Base-by-base conservation (phyloP, 2,113 vertebrate genomes). In the Riparia riparia region DNA sequence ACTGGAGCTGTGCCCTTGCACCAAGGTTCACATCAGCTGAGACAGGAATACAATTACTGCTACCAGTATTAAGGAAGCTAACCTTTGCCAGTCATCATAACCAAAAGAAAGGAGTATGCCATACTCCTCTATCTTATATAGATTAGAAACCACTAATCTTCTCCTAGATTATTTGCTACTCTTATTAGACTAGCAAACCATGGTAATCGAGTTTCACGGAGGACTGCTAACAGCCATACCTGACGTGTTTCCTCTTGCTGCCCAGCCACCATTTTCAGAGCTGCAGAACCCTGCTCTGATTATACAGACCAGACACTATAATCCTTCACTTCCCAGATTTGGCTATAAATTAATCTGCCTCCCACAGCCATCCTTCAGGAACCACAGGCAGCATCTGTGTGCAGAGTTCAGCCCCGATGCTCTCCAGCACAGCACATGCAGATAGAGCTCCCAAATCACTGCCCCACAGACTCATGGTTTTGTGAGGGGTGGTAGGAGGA, bases 181-280 rank as follows among this genome's bases (percentile, higher is more conserved):
- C 74, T 91, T 65, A 56, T 63, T 57, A 57, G 53, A 60, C 49
- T 19, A 50, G 56, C 54, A 47, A 89, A 78, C 26, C 80, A 68
- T 8, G 77, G 66, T 77, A 64, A 76, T 64, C 44, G n/a, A 76
- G 56, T 73, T 87, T 95, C 95, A 70, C 12, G 37, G 68, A 56
- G 49, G 37, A 72, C 49, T 70, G 76, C 41, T 58, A 92, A 70
- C 53, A 81, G 90, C 89, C 63, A 65, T 29, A 53, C 28, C 60
- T 92, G 65, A 94, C 2, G 0, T 22, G 80, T 83, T 96, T 89
- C 93, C 47, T 66, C 74, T 17, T 89, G 84, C 94, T 96, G 90
- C 91, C 50, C 90, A 96, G 86, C n/a, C 95, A 82, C 71, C 80
- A 57, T 56, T 91, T 83, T 29, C 70, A 93, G 85, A 81, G 54